Evolutionary conservation across 37 sponge, comb jelly and placozoan species (phyloP).

Genomic region (Cladorhizidae sp.): DNA sequence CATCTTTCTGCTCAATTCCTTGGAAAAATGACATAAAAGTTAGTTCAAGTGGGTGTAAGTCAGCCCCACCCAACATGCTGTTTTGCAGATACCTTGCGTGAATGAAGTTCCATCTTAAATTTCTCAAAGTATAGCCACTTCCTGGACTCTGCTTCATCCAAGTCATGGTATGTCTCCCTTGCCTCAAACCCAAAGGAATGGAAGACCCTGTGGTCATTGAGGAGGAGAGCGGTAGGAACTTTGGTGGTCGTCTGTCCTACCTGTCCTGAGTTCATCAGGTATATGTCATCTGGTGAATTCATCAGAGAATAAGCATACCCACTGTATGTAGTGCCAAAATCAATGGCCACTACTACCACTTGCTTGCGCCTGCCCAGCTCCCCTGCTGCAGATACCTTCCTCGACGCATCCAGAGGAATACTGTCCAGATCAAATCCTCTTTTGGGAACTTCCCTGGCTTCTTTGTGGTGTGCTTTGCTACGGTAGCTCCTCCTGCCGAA

Average conservation of each 20-base stretch:
- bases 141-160: constrained; percentile 41
- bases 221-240: constrained; percentile 57
- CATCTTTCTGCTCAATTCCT: constrained; percentile 65
- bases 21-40: too few species aligned
- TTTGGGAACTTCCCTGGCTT: background rate
- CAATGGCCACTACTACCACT: constrained; percentile 59
- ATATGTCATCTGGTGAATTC: constrained; percentile 46
- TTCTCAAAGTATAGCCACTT: constrained; percentile 76
- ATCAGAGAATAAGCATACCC: constrained; percentile 76
- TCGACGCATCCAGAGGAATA: constrained; percentile 16
- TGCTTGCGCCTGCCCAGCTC: background rate
- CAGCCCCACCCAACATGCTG: too few species aligned
- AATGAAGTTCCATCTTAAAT: constrained; percentile 81
- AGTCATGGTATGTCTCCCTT: constrained; percentile 57
- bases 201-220: constrained; percentile 50
- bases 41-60: background rate
- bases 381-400: background rate
- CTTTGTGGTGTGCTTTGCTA: background rate
- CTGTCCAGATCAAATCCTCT: constrained; percentile 32
- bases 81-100: constrained; percentile 74
- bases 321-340: constrained; percentile 75
- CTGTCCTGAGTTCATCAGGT: constrained; percentile 51
- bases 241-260: constrained; percentile 24
- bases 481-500: background rate
- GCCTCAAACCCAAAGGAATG: constrained; percentile 79